Percentiles rank a stretch among this genome's conserved stretches.
These are phyloP conservation scores for Monochamus saltuarius DNA, from an alignment of 1,140 invertebrate species.

Conservation along the genomic window DNA sequence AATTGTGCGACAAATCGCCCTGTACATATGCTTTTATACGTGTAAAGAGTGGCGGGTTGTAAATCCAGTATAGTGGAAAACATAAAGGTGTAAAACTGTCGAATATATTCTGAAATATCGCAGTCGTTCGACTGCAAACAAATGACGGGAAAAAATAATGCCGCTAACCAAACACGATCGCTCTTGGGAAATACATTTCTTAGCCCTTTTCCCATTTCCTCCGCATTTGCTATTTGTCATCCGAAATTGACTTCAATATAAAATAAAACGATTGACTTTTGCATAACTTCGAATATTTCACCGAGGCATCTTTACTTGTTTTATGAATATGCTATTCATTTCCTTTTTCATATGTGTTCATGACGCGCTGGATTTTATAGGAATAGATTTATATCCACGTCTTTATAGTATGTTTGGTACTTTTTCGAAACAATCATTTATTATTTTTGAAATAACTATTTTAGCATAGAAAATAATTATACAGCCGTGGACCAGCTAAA, in stretches of 20 bases:
- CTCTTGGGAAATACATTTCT: constrained; percentile 32
- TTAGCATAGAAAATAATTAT: too few species aligned
- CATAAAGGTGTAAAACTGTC: constrained; percentile 17
- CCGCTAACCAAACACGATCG: constrained; percentile 28
- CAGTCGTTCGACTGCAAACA: constrained; percentile 25
- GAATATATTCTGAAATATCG: constrained; percentile 30
- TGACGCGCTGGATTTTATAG: too few species aligned
- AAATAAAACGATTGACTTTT: constrained; percentile 28
- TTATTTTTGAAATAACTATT: too few species aligned
- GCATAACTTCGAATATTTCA: constrained; percentile 4
- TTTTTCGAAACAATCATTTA: too few species aligned
- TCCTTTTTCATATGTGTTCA: too few species aligned
- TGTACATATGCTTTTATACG: not conserved
- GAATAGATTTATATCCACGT: too few species aligned
- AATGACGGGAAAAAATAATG: constrained; percentile 24
- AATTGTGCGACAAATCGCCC: too few species aligned
- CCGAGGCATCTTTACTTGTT: too few species aligned
- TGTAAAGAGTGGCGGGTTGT: not conserved
- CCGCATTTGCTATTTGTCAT: constrained; percentile 26
- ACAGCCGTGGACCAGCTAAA: too few species aligned
- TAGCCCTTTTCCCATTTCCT: constrained; percentile 26
- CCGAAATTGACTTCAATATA: constrained; percentile 34
- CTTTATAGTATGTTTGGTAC: too few species aligned
- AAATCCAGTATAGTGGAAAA: constrained; percentile 10
- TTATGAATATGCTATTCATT: too few species aligned